Evolutionary conservation across 2,888 invertebrate species (phyloP).

Genomic region (Chymomyza caudatula): DNA sequence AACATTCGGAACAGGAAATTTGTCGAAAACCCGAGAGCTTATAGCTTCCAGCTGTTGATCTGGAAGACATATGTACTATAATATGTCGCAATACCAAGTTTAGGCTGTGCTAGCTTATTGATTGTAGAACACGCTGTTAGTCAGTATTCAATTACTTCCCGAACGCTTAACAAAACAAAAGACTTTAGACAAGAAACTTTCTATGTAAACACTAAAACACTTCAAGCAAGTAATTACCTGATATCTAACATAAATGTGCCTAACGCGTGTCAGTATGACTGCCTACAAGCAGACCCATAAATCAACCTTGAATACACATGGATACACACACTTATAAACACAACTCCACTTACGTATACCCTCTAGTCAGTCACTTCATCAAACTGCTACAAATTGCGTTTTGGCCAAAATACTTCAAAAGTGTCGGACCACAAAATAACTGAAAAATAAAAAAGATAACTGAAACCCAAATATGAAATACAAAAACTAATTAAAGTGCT

Average conservation of each 20-base stretch:
- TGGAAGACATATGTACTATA: too few species aligned
- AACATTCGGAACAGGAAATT: too few species aligned
- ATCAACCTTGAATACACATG: slow-evolving; percentile 47
- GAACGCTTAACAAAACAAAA: slow-evolving; percentile 23
- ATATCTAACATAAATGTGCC: background rate
- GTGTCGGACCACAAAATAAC: slow-evolving; percentile 11
- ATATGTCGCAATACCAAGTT: too few species aligned
- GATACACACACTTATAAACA: slow-evolving; percentile 14
- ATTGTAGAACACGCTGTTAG: background rate
- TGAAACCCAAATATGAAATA: slow-evolving; percentile 14
- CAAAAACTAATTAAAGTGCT: slow-evolving; percentile 47
- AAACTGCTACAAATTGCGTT: slow-evolving; percentile 24
- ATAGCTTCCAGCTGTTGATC: too few species aligned
- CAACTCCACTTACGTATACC: background rate
- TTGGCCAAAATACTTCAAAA: slow-evolving; percentile 16
- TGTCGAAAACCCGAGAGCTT: too few species aligned
- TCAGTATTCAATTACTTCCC: slow-evolving; percentile 5
- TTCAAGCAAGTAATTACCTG: background rate
- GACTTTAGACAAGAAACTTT: slow-evolving; percentile 41
- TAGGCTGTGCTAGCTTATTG: too few species aligned
- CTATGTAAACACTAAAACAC: slow-evolving; percentile 9
- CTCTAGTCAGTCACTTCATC: background rate
- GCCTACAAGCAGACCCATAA: slow-evolving; percentile 15
- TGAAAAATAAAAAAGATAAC: slow-evolving; percentile 11
- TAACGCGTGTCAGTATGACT: background rate